phyloP scores from a whole-genome alignment of 2,797 vertebrate genomes.

The Trachops cirrhosus region DNA sequence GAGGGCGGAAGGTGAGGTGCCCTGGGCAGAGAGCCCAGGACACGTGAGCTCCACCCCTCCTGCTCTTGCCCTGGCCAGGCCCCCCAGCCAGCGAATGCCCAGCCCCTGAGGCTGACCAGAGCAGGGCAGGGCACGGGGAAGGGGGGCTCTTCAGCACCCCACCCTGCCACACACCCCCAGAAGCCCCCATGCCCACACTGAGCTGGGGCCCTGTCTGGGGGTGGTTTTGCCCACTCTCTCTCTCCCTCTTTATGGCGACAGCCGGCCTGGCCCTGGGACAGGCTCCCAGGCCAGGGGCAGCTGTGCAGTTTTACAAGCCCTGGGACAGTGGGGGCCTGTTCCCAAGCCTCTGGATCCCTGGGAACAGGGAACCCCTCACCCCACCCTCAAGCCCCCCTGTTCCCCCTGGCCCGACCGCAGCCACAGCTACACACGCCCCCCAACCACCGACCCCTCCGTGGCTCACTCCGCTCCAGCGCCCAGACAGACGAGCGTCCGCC shows the following conservation, averaged over 20 bases:
- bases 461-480: background rate
- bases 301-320: background rate
- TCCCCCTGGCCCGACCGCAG: too few relatives aligned
- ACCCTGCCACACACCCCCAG: background rate
- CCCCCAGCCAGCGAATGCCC: background rate
- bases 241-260: rapidly evolving
- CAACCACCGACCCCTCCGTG: rapidly evolving
- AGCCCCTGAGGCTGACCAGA: background rate
- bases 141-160: background rate
- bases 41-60: background rate
- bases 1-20: background rate
- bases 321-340: background rate
- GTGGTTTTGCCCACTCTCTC: background rate
- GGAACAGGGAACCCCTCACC: background rate
- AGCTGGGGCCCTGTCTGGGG: background rate
- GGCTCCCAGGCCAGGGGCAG: background rate
- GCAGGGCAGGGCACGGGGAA: background rate
- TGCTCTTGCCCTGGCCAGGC: rapidly evolving
- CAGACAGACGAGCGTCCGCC: background rate
- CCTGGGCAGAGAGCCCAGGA: background rate
- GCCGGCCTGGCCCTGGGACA: background rate
- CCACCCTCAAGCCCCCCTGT: background rate
- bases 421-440: background rate
- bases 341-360: background rate
- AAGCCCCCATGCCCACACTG: background rate